Conservation (phyloP, 2,113 vertebrate genomes). For the Pseudorasbora parva region DNA sequence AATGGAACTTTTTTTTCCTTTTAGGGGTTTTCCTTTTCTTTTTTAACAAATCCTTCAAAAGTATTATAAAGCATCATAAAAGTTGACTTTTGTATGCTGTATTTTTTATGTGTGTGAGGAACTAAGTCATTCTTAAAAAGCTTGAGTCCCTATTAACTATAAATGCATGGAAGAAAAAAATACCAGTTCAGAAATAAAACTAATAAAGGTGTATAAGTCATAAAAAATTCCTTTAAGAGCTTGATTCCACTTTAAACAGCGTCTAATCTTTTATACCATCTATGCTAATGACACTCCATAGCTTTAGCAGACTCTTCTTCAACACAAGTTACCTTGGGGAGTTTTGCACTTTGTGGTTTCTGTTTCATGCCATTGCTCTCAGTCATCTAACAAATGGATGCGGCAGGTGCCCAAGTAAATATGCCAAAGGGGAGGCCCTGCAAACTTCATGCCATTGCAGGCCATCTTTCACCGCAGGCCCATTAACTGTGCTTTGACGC, state of each 20-base stretch:
- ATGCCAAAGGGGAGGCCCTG: background rate
- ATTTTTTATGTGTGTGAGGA: background rate
- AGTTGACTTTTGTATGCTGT: background rate
- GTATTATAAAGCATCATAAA: background rate
- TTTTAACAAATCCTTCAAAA: background rate
- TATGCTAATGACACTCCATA: background rate
- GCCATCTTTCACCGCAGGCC: background rate
- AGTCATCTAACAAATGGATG: background rate
- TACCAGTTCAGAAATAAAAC: background rate
- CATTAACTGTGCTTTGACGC: background rate
- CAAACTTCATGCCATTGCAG: slow-evolving; percentile 24
- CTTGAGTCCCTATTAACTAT: background rate
- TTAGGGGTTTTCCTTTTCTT: background rate
- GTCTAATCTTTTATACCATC: background rate
- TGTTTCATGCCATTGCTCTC: background rate
- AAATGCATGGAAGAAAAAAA: background rate
- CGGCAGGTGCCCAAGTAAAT: background rate
- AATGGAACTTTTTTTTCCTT: too few species aligned
- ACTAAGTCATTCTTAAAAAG: slow-evolving; percentile 1
- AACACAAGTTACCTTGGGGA: background rate
- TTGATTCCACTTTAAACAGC: background rate
- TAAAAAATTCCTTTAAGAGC: background rate
- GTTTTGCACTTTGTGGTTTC: slow-evolving; percentile 12
- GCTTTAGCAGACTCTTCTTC: background rate
- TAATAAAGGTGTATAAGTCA: background rate